Evolutionary conservation across 2,888 invertebrate species (phyloP), one percentile per base, ranked within the genome.

Genomic region (Drosophila lutescens): DNA sequence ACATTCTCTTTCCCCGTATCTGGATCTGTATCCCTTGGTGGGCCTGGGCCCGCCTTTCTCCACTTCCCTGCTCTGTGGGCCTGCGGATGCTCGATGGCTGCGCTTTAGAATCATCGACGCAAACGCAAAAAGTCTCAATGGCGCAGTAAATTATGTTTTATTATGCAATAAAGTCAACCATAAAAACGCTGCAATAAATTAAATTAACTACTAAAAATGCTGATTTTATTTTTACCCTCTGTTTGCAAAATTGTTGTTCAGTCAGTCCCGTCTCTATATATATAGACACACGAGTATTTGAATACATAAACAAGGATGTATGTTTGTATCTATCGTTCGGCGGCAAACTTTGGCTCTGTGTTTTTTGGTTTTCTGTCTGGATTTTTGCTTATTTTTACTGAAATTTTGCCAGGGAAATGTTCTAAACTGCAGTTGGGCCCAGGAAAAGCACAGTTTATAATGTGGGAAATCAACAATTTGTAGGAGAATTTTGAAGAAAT

Each of bases 81-180:
- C 62, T 34, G 34, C 12, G 34, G 10, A 69, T 59, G 84, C 84
- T 75, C 72, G 65, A 75, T 78, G 80, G 76, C 58, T 84, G 84
- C 76, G 83, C 84, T 84, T 86, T 81, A 84, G 85, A 81, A 84
- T 79, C 79, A 86, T 84, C 83, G 86, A 85, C 79, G 87, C 80
- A 85, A 83, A 82, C 85, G 82, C 86, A 86, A 82, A 73, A 80
- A 86, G 88, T 90, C 90, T 90, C 91, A 88, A 90, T 90, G 89
- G 89, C 89, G 91, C 91, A 90, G 90, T 92, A 92, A 92, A 92
- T 92, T 92, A 92, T 92, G 90, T 92, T 92, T 92, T 92, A 92
- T 90, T 92, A 91, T 92, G 92, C 92, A 92, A 92, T 92, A 92
- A 92, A 92, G 91, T 92, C 91, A 91, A 89, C 91, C 92, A 92